phyloP scores from a whole-genome alignment of 2,797 vertebrate genomes.

The Corythornis leucogaster region DNA sequence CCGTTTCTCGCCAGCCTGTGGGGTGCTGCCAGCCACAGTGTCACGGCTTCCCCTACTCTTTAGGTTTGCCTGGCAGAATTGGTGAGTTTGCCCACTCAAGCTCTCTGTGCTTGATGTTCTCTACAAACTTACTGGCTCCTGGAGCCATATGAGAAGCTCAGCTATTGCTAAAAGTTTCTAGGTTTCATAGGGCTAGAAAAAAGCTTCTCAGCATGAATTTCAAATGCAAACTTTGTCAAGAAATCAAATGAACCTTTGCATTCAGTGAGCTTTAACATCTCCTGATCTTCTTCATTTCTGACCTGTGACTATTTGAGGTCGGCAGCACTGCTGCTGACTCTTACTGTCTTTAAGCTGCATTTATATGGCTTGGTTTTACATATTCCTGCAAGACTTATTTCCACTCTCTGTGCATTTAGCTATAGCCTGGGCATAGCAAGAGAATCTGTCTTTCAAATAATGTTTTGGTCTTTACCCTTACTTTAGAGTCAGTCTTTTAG shows the following conservation, averaged over 20 bases:
- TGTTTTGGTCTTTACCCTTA: neutral
- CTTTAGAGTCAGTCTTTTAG: neutral
- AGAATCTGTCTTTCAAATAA: neutral
- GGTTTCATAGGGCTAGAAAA: neutral
- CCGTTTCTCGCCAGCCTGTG: neutral
- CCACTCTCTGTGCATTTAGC: neutral
- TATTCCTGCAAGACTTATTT: neutral
- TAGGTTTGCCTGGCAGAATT: neutral
- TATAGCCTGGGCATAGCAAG: neutral
- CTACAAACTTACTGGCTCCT: neutral
- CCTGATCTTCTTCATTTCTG: neutral
- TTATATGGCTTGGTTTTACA: constrained; percentile 21
- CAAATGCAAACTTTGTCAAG: neutral
- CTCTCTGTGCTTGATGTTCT: neutral
- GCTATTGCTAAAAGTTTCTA: neutral
- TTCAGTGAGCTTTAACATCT: neutral
- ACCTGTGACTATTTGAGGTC: neutral
- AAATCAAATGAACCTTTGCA: neutral
- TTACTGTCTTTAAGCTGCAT: neutral
- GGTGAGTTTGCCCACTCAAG: neutral
- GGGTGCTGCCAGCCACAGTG: neutral
- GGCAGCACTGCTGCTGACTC: neutral
- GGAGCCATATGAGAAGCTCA: neutral
- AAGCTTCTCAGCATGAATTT: neutral
- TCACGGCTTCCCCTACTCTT: neutral